A percentile compares a stretch with the other conserved stretches of the same genome.
These are phyloP conservation scores for Gambusia holbrooki DNA, from an alignment of 2,113 vertebrate species.

Conservation along the genomic window DNA sequence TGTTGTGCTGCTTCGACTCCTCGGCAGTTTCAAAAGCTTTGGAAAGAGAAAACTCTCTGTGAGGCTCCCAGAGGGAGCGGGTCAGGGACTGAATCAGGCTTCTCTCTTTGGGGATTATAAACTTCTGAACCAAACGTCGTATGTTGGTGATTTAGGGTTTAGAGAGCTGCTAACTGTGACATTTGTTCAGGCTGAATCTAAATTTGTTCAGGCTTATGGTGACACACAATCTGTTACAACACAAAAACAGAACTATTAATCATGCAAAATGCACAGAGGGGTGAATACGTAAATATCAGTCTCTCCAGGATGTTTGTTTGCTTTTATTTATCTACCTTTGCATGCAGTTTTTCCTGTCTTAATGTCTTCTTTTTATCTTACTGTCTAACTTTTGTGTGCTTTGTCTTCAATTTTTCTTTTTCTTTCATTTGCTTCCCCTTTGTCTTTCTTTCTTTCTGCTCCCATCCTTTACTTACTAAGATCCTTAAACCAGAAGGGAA, in stretches of 20 bases:
- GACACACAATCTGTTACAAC: background rate
- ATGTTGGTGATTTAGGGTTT: constrained; percentile 22
- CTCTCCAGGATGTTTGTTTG: background rate
- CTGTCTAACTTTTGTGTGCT: constrained; percentile 54
- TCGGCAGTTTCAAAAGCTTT: constrained; percentile 23
- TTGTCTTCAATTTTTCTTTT: constrained; percentile 57
- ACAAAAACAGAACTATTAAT: background rate
- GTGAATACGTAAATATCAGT: background rate
- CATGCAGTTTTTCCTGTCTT: constrained; percentile 45
- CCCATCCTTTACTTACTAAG: constrained; percentile 68
- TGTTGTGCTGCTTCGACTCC: constrained; percentile 38
- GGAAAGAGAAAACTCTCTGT: constrained; percentile 18
- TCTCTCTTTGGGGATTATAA: constrained; percentile 30
- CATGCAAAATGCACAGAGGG: background rate
- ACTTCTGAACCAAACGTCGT: constrained; percentile 11
- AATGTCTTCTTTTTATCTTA: constrained; percentile 13
- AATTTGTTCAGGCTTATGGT: background rate
- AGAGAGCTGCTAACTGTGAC: too few species aligned
- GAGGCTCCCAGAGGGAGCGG: constrained; percentile 6
- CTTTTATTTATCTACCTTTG: constrained; percentile 24
- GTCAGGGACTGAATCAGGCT: constrained; percentile 3
- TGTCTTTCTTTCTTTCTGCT: constrained; percentile 50
- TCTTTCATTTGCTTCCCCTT: constrained; percentile 50
- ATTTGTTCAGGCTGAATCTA: too few species aligned
- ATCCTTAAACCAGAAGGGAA: constrained; percentile 84